Base-by-base conservation (phyloP, 2,113 vertebrate species). In the Maccullochella peelii region DNA sequence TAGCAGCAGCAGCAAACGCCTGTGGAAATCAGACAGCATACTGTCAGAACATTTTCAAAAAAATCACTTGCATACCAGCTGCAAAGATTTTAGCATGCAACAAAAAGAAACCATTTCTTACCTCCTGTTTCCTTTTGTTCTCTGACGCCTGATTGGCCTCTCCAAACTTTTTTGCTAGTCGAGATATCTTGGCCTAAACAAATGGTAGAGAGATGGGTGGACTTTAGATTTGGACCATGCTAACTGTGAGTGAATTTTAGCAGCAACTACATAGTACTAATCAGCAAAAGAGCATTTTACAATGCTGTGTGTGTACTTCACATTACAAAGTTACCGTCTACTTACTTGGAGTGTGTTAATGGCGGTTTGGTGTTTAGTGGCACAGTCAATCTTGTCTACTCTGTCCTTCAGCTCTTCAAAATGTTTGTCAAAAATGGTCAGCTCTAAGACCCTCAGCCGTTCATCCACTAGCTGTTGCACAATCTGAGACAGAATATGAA, bases 151-250 rank as follows among this genome's bases (percentile, higher is more conserved):
- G 95, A 83, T 96, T 96, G 68, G 95, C 96, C 88, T 97, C 97
- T 91, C 97, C 98, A 94, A 98, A 98, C 33, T 97, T 97, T 94
- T 99, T 99, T n/a, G 97, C 94, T 83, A 99, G 93, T 83, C 97
- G 96, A 3, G 97, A 88, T 77, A 99, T 97, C 94, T 98, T 99
- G 89, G 97, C 96, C 98, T 99, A 82, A 81, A 90, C 62, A 88
- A 61, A 78, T 5, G 5, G 54, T 54, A 74, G 63, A 57, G 16
- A 63, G 44, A 18, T 15, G 57, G 21, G 49, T 12, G 4, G 40
- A 50, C 21, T 69, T 82, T 2, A 73, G 2, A 68, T 40, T 20
- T 27, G 36, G 3, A 15, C 27, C 9, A 47, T 55, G 55, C 6
- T 38, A 59, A 61, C 25, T 33, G 72, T n/a, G 23, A 49, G 2